A percentile compares a stretch with the other conserved stretches of the same genome.
phyloP scores from a whole-genome alignment of 1,140 invertebrate genomes.

The Drosophila biarmipes region DNA sequence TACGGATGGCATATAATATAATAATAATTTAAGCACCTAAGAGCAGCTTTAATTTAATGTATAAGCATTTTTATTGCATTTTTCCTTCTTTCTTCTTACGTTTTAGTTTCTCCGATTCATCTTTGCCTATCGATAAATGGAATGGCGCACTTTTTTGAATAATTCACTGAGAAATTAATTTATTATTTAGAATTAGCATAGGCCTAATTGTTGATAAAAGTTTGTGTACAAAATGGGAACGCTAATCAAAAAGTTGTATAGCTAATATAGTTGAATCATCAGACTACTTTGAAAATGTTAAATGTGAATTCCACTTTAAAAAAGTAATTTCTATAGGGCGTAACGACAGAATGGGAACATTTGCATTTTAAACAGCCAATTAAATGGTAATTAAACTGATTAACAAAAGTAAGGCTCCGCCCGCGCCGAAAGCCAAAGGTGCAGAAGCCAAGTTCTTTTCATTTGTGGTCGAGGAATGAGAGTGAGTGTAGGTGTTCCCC shows the following conservation, averaged over 20 bases:
- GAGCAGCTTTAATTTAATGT: too few relatives aligned
- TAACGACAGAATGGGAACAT: neutral
- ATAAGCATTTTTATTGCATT: too few relatives aligned
- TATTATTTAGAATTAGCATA: neutral
- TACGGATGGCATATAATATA: too few relatives aligned
- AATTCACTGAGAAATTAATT: neutral
- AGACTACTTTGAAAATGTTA: neutral
- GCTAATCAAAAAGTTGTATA: too few relatives aligned
- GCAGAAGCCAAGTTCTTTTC: neutral
- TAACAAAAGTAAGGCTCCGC: constrained; percentile 4
- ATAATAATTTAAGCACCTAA: too few relatives aligned
- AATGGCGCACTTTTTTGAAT: constrained; percentile 3
- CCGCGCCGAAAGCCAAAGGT: constrained; percentile 23
- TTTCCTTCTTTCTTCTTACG: too few relatives aligned
- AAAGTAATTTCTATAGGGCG: neutral
- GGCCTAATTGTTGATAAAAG: neutral
- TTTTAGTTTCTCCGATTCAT: neutral
- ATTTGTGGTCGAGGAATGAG: neutral
- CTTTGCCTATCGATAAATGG: neutral
- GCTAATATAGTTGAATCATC: too few relatives aligned
- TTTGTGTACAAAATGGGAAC: neutral
- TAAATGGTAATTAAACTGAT: constrained; percentile 19
- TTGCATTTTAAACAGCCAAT: neutral
- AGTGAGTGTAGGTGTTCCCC: constrained; percentile 39
- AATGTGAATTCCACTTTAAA: neutral